Conservation (phyloP, 2,113 vertebrate genomes). For the Tachycineta bicolor region DNA sequence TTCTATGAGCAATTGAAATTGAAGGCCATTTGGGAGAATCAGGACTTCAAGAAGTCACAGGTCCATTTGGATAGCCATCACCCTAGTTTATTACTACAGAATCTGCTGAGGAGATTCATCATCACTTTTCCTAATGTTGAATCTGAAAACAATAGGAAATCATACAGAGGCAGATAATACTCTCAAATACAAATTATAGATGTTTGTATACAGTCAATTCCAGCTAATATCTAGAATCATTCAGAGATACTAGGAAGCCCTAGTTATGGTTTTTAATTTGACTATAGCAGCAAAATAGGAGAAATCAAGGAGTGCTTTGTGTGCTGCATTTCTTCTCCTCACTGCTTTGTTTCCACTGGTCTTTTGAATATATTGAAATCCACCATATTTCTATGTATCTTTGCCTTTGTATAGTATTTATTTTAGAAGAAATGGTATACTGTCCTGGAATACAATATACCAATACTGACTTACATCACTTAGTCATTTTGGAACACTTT, state of each 20-base stretch:
- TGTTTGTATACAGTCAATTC: neutral
- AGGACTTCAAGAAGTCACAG: neutral
- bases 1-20: neutral
- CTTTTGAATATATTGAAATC: neutral
- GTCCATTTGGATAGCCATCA: neutral
- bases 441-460: constrained; percentile 33
- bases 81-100: neutral
- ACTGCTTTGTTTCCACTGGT: neutral
- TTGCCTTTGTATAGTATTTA: neutral
- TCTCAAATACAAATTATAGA: neutral
- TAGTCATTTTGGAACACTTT: neutral
- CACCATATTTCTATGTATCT: neutral
- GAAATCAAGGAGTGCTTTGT: neutral
- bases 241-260: neutral
- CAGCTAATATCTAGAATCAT: neutral
- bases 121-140: neutral
- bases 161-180: neutral
- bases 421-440: neutral
- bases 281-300: neutral
- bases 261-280: neutral
- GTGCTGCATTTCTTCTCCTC: neutral
- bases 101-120: neutral
- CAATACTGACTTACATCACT: neutral
- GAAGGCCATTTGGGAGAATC: neutral
- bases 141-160: neutral